phyloP scores from a whole-genome alignment of 2,113 vertebrate genomes.

The Dasyornis broadbenti region DNA sequence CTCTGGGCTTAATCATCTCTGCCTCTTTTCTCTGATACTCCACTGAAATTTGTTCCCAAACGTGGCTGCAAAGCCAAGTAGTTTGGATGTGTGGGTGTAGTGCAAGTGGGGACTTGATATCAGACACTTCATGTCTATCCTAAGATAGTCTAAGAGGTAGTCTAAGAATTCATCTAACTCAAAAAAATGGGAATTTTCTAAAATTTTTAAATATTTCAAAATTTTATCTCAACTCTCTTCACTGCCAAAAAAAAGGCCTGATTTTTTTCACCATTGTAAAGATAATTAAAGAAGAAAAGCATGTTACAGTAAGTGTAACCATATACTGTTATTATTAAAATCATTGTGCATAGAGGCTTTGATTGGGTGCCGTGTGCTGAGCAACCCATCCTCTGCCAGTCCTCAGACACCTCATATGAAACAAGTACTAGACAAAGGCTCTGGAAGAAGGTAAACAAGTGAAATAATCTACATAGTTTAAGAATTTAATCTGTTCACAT shows the following conservation, averaged over 20 bases:
- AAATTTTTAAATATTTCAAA: not conserved
- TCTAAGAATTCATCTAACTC: not conserved
- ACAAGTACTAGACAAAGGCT: not conserved
- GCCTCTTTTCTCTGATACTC: not conserved
- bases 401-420: not conserved
- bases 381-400: not conserved
- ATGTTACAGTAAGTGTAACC: not conserved
- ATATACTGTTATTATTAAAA: not conserved
- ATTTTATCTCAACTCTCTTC: not conserved
- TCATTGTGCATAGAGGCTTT: not conserved
- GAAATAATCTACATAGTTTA: not conserved
- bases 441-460: not conserved
- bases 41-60: not conserved
- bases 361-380: not conserved
- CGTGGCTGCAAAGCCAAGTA: not conserved
- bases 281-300: not conserved
- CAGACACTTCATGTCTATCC: not conserved
- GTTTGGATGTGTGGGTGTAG: not conserved
- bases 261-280: not conserved
- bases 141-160: not conserved
- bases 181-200: not conserved
- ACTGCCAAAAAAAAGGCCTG: not conserved
- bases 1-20: not conserved
- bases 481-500: not conserved
- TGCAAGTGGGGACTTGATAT: not conserved